These are phyloP conservation scores for Nephrotoma appendiculata DNA, from an alignment of 2,888 invertebrate species.

Conservation along the genomic window DNA sequence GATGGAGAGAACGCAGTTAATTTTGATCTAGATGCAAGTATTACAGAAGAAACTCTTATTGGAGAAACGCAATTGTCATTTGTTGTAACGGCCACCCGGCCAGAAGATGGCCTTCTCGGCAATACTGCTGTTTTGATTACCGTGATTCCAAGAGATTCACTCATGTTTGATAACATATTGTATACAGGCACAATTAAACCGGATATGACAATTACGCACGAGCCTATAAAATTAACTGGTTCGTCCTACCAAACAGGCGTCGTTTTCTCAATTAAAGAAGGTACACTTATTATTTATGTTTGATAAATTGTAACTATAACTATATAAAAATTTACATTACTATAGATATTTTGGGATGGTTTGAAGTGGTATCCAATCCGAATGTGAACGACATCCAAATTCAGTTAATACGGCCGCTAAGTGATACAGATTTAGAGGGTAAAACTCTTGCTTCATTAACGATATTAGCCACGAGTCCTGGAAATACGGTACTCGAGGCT, in stretches of 20 bases:
- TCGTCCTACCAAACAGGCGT: slow-evolving; percentile 14
- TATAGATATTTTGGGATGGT: background rate
- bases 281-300: background rate
- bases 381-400: slow-evolving; percentile 11
- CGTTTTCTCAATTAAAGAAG: slow-evolving; percentile 11
- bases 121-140: background rate
- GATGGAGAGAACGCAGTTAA: background rate
- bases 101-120: background rate
- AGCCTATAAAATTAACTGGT: background rate
- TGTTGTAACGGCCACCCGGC: background rate
- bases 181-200: background rate
- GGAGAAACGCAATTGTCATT: background rate
- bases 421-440: slow-evolving; percentile 10
- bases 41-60: background rate
- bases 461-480: slow-evolving; percentile 11
- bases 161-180: background rate
- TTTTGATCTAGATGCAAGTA: background rate
- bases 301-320: background rate
- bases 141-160: background rate
- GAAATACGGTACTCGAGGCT: background rate
- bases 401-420: slow-evolving; percentile 6
- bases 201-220: background rate
- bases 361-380: background rate
- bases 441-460: slow-evolving; percentile 12
- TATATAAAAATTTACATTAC: background rate